Base-by-base conservation (phyloP, 2,888 invertebrate species). In the Acrocyrtus sp. region DNA sequence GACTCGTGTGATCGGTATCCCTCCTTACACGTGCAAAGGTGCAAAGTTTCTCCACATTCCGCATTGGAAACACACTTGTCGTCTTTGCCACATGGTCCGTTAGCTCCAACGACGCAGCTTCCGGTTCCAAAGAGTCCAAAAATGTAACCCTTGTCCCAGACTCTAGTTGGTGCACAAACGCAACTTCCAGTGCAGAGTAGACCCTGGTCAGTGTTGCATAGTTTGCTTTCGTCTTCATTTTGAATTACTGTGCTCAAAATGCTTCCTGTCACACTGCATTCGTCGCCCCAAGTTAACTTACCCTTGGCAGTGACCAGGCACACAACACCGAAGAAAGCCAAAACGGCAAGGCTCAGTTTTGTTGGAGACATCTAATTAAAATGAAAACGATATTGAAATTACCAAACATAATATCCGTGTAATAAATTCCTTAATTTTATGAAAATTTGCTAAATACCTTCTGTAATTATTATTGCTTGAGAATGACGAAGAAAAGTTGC, bases 81-180 rank as follows among this genome's bases (percentile, higher is more conserved):
- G 12, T 57, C 66, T 34, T 66, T 34, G 10, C 19, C 6, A 27
- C 66, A 66, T 15, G 57, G 56, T 17, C 66, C 66, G 26, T 66
- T 66, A 17, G 66, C 66, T 6, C 21, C 66, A 1, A 66, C 66
- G 3, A 66, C 57, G 21, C 66, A 66, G 24, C 26, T 48, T 12
- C 66, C 66, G 8, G 57, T 57, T 24, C 66, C 66, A 50, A 66
- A 66, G 6, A 66, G n/a, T 15, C 66, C 66, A n/a, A 66, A 57
- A 39, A 66, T 27, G 50, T 34, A 50, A 39, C 66, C 66, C 50
- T 66, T 66, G 26, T 66, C 66, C 66, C 66, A 66, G 26, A 66
- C 45, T 2, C 66, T 26, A 19, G 67, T 58, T 19, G 67, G 67
- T 2, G 29, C n/a, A 22, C 67, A 67, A 1, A 5, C 5, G 51